Percentiles rank a stretch among this genome's conserved stretches.
These are phyloP conservation scores for Epinotia ramella DNA, from an alignment of 2,888 invertebrate species.

Conservation along the genomic window DNA sequence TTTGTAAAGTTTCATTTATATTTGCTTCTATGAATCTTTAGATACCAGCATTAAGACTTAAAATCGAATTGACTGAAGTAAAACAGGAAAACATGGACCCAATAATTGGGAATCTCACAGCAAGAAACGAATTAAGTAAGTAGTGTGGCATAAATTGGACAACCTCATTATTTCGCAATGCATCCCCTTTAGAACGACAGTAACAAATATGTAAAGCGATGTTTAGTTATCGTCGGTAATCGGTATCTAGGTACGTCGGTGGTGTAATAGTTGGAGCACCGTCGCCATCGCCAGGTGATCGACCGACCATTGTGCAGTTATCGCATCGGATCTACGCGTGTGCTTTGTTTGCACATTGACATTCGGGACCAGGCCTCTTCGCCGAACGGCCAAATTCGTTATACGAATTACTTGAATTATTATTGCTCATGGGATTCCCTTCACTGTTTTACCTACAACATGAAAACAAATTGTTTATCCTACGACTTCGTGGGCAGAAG, in stretches of 20 bases:
- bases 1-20: too few species aligned
- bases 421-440: slow-evolving; percentile 58
- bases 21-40: too few species aligned
- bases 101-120: too few species aligned
- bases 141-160: too few species aligned
- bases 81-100: too few species aligned
- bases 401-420: slow-evolving; percentile 70
- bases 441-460: slow-evolving; percentile 63
- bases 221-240: slow-evolving; percentile 5
- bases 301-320: slow-evolving; percentile 78
- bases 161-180: too few species aligned
- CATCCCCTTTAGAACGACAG: too few species aligned
- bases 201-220: not conserved
- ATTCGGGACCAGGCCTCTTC: slow-evolving; percentile 71
- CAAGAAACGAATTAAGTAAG: too few species aligned
- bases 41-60: too few species aligned
- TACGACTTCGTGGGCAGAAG: not conserved
- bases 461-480: slow-evolving; percentile 13
- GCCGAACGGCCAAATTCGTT: slow-evolving; percentile 75
- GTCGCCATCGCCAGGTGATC: slow-evolving; percentile 63
- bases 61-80: too few species aligned
- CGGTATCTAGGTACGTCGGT: slow-evolving; percentile 37
- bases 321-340: slow-evolving; percentile 75
- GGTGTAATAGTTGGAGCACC: slow-evolving; percentile 46
- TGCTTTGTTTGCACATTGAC: slow-evolving; percentile 74